Percentiles rank a stretch among this genome's conserved stretches.
Evolutionary conservation across 1,140 invertebrate genomes (phyloP).

Genomic region (Drosophila persimilis): DNA sequence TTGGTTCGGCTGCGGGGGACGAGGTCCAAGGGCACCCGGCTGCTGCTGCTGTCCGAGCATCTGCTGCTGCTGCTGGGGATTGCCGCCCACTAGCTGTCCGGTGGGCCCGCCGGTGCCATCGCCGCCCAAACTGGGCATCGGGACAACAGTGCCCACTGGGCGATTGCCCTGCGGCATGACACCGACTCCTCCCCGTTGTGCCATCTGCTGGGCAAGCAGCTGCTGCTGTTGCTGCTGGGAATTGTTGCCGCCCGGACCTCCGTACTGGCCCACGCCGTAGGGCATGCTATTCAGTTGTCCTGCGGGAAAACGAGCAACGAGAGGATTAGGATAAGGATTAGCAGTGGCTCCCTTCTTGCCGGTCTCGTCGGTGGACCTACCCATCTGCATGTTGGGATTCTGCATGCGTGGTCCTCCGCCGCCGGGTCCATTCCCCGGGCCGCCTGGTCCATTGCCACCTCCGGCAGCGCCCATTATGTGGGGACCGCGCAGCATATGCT

Average conservation of each 20-base stretch:
- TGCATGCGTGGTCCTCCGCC: constrained; percentile 83
- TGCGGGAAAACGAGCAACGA: constrained; percentile 7
- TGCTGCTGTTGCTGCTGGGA: constrained; percentile 76
- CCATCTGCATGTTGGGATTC: constrained; percentile 82
- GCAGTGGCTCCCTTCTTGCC: too few relatives aligned
- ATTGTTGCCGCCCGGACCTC: constrained; percentile 65
- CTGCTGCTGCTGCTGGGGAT: constrained; percentile 72
- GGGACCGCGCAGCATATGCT: constrained; percentile 80
- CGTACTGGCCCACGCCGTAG: constrained; percentile 77
- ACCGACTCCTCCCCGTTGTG: constrained; percentile 84
- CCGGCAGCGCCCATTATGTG: constrained; percentile 70
- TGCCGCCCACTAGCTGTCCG: constrained; percentile 44
- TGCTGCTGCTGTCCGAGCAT: constrained; percentile 84
- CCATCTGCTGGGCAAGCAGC: constrained; percentile 73
- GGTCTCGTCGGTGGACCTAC: constrained; percentile 36
- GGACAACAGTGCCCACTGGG: constrained; percentile 70
- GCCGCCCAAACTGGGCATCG: constrained; percentile 83
- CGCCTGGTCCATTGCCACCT: constrained; percentile 30
- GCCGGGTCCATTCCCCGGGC: constrained; percentile 55
- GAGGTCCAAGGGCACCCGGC: constrained; percentile 59
- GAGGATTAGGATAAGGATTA: background rate
- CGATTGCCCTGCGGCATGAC: constrained; percentile 83
- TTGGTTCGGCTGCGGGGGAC: constrained; percentile 64
- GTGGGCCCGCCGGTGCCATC: constrained; percentile 83
- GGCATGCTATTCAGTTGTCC: constrained; percentile 81